Base-by-base conservation (phyloP, 2,113 vertebrate species). In the Pseudopodoces humilis region DNA sequence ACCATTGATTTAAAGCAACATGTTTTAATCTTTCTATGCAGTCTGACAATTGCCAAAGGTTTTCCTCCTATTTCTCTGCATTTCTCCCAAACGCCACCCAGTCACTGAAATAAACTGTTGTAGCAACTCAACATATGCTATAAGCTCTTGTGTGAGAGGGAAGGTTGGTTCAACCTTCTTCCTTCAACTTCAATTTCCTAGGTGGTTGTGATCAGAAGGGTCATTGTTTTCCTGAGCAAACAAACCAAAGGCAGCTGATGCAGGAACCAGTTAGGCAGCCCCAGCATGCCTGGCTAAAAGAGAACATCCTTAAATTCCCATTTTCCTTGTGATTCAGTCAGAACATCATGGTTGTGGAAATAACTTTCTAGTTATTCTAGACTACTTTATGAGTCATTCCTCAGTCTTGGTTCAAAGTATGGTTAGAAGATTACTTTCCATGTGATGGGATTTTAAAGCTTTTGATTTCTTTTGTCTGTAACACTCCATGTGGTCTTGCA, bases 391-490 rank as follows among this genome's bases (percentile, higher is more conserved):
- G 41, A 60, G 44, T 59, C 28, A 37, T 83, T 90, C 47, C 15
- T 85, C 62, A 55, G 24, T 72, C 30, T 56, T 60, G 44, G 15
- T 58, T 94, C 46, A 41, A 46, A 56, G 24, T 64, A 7, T 33
- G 35, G 59, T 72, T 88, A 64, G 52, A 91, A 83, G 58, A 65
- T 69, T 46, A 49, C 12, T 94, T 87, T 50, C 39, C 37, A 25
- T 44, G 5, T 68, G 19, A 27, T 56, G 25, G 56, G 28, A 22
- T 83, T 83, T 82, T 70, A 69, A 72, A 93, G 53, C 58, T 88
- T 95, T 85, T 95, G 31, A 80, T 90, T 92, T 88, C 59, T 82
- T 90, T 68, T 92, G 52, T 83, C 41, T 28, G 37, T 93, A 63
- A 47, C n/a, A 5, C 33, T 74, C 50, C 16, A 17, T 50, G 80